Conservation (phyloP, 1,140 invertebrate genomes). For the Trachelipus rathkii region DNA sequence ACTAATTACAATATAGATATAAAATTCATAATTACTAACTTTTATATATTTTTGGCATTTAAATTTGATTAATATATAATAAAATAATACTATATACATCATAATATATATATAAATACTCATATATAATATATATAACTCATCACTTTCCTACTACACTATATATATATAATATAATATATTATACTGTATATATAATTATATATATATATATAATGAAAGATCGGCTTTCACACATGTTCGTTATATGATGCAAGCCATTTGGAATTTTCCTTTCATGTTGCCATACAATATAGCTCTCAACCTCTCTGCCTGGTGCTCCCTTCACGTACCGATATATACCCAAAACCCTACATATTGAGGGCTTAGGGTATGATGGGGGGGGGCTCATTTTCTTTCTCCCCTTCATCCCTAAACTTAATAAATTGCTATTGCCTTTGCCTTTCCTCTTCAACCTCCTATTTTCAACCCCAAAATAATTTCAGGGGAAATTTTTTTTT, state of each 20-base stretch:
- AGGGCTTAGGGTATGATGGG: neutral
- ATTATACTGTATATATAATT: too few relatives aligned
- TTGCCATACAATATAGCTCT: conserved; percentile 6
- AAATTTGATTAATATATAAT: too few relatives aligned
- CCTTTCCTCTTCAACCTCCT: neutral
- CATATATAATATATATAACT: too few relatives aligned
- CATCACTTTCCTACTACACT: too few relatives aligned
- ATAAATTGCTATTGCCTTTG: conserved; percentile 10
- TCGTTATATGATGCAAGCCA: conserved; percentile 1
- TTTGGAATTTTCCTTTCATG: conserved; percentile 5
- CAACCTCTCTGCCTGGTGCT: neutral
- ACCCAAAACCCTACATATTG: neutral
- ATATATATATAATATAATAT: too few relatives aligned
- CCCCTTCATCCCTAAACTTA: neutral
- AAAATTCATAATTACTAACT: too few relatives aligned
- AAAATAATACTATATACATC: too few relatives aligned
- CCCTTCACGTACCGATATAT: neutral
- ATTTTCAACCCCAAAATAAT: neutral
- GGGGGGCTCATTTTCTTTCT: neutral
- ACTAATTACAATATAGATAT: too few relatives aligned
- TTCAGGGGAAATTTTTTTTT: neutral
- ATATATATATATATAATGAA: too few relatives aligned
- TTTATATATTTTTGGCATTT: too few relatives aligned
- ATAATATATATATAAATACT: too few relatives aligned
- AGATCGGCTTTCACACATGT: neutral